Evolutionary conservation across 1,140 invertebrate species (phyloP).

Genomic region (Coenobita brevimanus): DNA sequence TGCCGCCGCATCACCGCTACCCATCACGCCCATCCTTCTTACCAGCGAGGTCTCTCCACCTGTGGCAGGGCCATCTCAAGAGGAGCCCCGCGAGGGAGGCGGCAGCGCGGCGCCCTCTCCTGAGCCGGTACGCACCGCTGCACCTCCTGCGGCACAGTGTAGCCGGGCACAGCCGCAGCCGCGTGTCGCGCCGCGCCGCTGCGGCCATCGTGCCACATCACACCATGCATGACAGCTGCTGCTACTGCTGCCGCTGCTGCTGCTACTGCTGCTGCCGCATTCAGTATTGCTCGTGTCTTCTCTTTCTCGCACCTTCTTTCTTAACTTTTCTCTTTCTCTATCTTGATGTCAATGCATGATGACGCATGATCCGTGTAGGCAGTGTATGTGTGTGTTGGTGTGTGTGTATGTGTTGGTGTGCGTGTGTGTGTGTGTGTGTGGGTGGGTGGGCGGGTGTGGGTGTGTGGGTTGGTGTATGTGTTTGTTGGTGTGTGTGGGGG

Average conservation of each 20-base stretch:
- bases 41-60: slow-evolving; percentile 24
- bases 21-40: slow-evolving; percentile 50
- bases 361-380: slow-evolving; percentile 55
- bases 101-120: slow-evolving; percentile 40
- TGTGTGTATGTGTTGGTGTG: slow-evolving; percentile 5
- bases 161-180: slow-evolving; percentile 52
- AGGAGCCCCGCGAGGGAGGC: slow-evolving; percentile 13
- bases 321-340: slow-evolving; percentile 36
- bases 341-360: slow-evolving; percentile 52
- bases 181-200: slow-evolving; percentile 22
- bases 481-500: not conserved
- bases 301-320: slow-evolving; percentile 58
- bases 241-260: slow-evolving; percentile 45
- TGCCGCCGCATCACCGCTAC: slow-evolving; percentile 35
- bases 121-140: slow-evolving; percentile 59
- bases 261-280: slow-evolving; percentile 52
- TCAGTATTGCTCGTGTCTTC: slow-evolving; percentile 55
- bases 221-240: slow-evolving; percentile 63
- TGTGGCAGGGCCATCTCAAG: not conserved
- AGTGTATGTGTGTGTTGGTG: slow-evolving; percentile 32
- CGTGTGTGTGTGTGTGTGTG: slow-evolving; percentile 24
- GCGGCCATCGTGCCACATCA: slow-evolving; percentile 28
- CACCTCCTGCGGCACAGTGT: slow-evolving; percentile 64
- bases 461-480: slow-evolving; percentile 39
- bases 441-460: slow-evolving; percentile 7